Conservation (phyloP, 2,797 vertebrate species). For the Alca torda region DNA sequence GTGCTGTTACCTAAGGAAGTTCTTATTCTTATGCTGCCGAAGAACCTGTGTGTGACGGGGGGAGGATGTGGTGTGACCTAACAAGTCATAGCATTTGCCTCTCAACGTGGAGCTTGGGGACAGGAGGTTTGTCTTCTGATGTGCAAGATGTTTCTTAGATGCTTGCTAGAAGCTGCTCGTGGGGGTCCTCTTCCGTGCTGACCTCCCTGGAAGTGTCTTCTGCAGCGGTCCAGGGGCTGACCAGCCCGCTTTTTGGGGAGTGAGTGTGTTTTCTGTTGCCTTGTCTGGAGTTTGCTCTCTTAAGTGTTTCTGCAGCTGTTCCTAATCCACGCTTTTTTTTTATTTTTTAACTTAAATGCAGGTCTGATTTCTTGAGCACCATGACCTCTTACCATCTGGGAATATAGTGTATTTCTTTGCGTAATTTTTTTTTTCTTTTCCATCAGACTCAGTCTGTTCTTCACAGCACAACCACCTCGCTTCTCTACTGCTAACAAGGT, state of each 20-base stretch:
- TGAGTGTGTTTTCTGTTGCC: background rate
- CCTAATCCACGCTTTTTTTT: constrained; percentile 12
- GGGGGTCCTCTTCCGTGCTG: background rate
- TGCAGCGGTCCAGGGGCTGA: background rate
- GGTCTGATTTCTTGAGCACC: background rate
- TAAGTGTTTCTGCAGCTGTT: constrained; percentile 75
- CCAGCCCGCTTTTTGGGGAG: background rate
- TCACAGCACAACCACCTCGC: background rate
- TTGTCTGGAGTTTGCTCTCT: constrained; percentile 44
- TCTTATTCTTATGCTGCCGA: background rate
- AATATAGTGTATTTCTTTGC: background rate
- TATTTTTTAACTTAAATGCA: background rate
- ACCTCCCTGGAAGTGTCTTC: background rate
- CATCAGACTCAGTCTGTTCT: background rate
- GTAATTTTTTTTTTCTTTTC: background rate
- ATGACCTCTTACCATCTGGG: background rate
- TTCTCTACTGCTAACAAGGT: background rate
- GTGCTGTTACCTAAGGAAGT: background rate
- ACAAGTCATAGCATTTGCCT: background rate
- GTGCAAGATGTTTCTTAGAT: background rate
- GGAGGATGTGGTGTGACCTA: background rate
- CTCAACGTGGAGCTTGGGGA: accelerated
- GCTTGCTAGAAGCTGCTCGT: background rate
- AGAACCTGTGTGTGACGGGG: no score
- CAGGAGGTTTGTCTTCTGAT: accelerated